Conservation (phyloP, 2,888 invertebrate genomes). For the Temnothorax rugatulus region DNA sequence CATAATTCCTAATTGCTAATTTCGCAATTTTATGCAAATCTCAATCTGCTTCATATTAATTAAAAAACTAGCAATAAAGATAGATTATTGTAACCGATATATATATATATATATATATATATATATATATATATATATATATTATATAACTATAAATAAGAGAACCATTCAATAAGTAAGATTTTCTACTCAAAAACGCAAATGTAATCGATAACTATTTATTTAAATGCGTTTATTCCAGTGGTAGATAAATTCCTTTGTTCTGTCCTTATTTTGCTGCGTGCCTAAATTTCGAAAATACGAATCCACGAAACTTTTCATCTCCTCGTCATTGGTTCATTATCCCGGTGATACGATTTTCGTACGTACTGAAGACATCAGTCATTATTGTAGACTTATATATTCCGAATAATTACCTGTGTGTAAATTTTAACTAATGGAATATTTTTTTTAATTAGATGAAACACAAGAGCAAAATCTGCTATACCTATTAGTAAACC, state of each 20-base stretch:
- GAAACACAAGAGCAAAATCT: neutral
- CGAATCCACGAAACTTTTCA: neutral
- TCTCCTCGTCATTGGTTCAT: neutral
- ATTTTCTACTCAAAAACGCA: too few relatives aligned
- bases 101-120: too few relatives aligned
- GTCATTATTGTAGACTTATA: neutral
- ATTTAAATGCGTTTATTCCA: neutral
- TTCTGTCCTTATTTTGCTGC: neutral
- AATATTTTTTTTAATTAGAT: neutral
- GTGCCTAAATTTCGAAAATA: neutral
- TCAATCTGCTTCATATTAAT: neutral
- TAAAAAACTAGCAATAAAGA: neutral
- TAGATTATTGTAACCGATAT: too few relatives aligned
- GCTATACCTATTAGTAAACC: neutral
- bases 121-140: too few relatives aligned
- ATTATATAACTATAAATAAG: too few relatives aligned
- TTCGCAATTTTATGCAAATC: constrained; percentile 21
- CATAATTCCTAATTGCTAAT: neutral
- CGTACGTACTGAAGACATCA: neutral
- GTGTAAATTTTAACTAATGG: neutral
- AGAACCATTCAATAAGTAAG: too few relatives aligned
- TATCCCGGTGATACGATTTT: neutral
- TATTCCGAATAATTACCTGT: neutral
- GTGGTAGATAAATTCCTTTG: neutral
- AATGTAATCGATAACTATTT: neutral